Evolutionary conservation across 2,888 invertebrate species (phyloP), one percentile per base, ranked within the genome.

Genomic region (Drosophila affinis): DNA sequence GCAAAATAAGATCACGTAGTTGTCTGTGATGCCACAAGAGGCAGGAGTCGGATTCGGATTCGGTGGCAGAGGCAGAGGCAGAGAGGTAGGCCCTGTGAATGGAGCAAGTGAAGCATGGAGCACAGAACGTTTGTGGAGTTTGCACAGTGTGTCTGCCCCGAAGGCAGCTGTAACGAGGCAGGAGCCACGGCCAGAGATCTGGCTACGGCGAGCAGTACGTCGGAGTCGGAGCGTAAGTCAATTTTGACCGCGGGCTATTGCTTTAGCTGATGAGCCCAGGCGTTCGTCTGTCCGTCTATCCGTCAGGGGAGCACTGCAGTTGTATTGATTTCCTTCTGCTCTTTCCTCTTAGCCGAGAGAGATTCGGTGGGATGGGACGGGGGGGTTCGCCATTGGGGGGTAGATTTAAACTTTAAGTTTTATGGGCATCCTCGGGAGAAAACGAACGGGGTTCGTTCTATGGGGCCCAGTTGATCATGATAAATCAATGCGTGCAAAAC

Each of bases 1-100:
- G 74, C 78, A 78, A 82, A 89, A 90, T 90, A 89, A 90, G 90
- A 90, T 89, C 89, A 90, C 89, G 90, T 89, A 89, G 81, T 77
- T 81, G 79, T 72, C 76, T 75, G 29, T 29, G 29, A 7, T 29
- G 29, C 29, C 29, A 29, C 75, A 72, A 68, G 57, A 62, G 39
- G 48, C 46, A 47, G 27, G 34, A 24, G 2, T 12, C 57, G 32
- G 69, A 62, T 48, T 46, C 60, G 34, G 46, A 44, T 44, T n/a
- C n/a, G n/a, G n/a, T n/a, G n/a, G 18, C 58, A 48, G 53, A 57
- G 46, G 29, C 62, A 55, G 64, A 62, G 46, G 46, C 53, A 46
- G 48, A 58, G 51, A 56, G 52, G 77, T 87, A 80, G 84, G 87
- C 87, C 72, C 72, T 75, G 72, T 75, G 84, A 81, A 88, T 84